Base-by-base conservation (phyloP, 2,888 invertebrate species). In the Habroteleia sp. region DNA sequence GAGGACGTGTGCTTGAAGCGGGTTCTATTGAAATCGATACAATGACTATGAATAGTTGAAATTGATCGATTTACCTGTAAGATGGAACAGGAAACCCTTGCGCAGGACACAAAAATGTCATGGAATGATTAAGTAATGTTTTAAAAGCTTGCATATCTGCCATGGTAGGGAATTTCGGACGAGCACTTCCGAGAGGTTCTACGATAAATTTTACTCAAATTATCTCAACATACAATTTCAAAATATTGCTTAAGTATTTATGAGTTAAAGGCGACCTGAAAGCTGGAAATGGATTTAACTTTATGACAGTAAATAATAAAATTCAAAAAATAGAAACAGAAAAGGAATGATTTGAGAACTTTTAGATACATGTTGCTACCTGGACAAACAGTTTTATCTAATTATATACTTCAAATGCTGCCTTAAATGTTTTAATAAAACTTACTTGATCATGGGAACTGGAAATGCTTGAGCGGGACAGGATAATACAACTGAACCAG, bases 381-480 rank as follows among this genome's bases (percentile, higher is more conserved):
- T 37, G 16, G n/a, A n/a, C n/a, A n/a, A n/a, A n/a, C n/a, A n/a
- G n/a, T n/a, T n/a, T n/a, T n/a, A n/a, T n/a, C n/a, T n/a, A n/a
- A n/a, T n/a, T n/a, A n/a, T n/a, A n/a, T n/a, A n/a, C n/a, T n/a
- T n/a, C n/a, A n/a, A n/a, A n/a, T n/a, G n/a, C n/a, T n/a, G n/a
- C n/a, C n/a, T n/a, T n/a, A n/a, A n/a, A n/a, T n/a, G n/a, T n/a
- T n/a, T n/a, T n/a, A n/a, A n/a, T n/a, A n/a, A n/a, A n/a, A 76
- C 79, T 75, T 92, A 93, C 93, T 93, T 93, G 91, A 92, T 93
- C 88, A 90, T 91, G 85, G 94, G 93, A 87, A 92, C 92, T 80
- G 94, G 93, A 89, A 92, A 94, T 39, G 93, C 94, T 90, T 95
- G 94, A 73, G 93, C 93, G 54, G 93, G 93, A 86, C 94, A 95